Conservation (phyloP, 2,888 invertebrate genomes). For the Lasioglossum pauxillum region DNA sequence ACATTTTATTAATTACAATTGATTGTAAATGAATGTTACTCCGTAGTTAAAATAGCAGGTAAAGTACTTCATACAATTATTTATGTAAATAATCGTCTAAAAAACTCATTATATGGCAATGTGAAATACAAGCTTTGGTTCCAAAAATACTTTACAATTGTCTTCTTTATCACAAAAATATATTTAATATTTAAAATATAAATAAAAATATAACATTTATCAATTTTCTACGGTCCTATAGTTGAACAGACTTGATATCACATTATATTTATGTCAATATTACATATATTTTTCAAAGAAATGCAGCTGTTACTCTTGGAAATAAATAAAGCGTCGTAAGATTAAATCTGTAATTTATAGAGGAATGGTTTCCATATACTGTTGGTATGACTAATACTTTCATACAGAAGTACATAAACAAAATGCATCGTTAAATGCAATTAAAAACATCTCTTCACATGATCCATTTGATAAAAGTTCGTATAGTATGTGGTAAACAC, state of each 20-base stretch:
- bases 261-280: not conserved
- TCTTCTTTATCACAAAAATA: constrained; percentile 16
- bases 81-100: constrained; percentile 7
- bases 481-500: constrained; percentile 12
- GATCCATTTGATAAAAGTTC: constrained; percentile 17
- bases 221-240: not conserved
- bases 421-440: constrained; percentile 3
- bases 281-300: not conserved
- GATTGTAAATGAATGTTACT: not conserved
- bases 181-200: constrained; percentile 5
- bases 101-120: not conserved
- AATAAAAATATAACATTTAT: constrained; percentile 5
- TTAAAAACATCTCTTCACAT: not conserved
- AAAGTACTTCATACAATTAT: constrained; percentile 5
- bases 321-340: not conserved
- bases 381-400: constrained; percentile 1
- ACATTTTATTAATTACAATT: constrained; percentile 18
- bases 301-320: not conserved
- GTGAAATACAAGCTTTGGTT: not conserved
- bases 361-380: constrained; percentile 21
- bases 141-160: constrained; percentile 2
- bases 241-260: not conserved
- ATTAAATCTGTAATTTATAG: constrained; percentile 22
- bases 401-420: not conserved
- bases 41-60: not conserved